Percentiles rank a stretch among this genome's conserved stretches.
Conservation (phyloP, 1,140 invertebrate species). For the Ridgeia piscesae region DNA sequence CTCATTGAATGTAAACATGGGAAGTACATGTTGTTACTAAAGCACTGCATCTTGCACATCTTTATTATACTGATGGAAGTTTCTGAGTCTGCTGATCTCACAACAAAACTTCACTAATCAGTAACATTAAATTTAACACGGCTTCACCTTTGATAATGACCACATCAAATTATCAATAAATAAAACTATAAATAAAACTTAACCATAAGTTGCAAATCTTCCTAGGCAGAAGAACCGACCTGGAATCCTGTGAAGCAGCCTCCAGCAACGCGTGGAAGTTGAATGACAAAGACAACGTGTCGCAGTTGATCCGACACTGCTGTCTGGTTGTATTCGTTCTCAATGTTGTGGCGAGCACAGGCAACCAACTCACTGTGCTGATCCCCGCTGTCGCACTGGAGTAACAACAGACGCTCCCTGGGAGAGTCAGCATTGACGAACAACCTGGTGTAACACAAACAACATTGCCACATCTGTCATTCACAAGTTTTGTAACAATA, state of each 20-base stretch:
- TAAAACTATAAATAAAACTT: neutral
- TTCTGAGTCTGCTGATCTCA: neutral
- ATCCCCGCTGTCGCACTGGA: constrained; percentile 51
- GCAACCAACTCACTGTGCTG: constrained; percentile 44
- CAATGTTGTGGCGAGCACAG: constrained; percentile 45
- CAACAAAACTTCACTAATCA: neutral
- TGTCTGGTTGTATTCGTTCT: constrained; percentile 36
- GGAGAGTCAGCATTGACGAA: neutral
- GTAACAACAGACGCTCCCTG: constrained; percentile 37
- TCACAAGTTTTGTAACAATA: neutral
- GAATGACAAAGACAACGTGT: constrained; percentile 36
- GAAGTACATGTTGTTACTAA: no score
- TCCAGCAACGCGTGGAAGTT: constrained; percentile 42
- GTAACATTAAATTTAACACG: neutral
- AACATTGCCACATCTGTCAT: neutral
- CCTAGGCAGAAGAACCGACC: constrained; percentile 30
- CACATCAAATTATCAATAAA: neutral
- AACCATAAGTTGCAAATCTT: neutral
- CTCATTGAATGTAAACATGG: no score
- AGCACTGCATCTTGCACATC: no score
- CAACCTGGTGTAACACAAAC: neutral
- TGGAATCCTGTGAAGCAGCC: constrained; percentile 49
- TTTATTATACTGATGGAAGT: no score
- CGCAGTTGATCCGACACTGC: neutral
- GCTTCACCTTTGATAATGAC: neutral